Percentiles rank a stretch among this genome's conserved stretches.
Conservation (phyloP, 2,797 vertebrate species). For the Chromobotia macracanthus region DNA sequence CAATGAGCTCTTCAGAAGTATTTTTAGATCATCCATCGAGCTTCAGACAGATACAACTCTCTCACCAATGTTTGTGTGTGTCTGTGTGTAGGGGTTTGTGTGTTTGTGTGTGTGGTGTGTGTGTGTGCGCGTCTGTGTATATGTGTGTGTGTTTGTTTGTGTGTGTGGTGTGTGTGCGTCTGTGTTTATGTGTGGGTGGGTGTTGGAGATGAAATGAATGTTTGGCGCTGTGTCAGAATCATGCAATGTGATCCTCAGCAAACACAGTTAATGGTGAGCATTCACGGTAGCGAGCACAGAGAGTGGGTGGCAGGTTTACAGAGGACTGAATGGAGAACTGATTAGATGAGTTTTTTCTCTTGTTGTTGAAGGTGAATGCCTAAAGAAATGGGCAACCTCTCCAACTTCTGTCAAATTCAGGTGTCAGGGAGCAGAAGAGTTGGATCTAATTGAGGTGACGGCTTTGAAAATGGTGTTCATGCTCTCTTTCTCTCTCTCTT, state of each 20-base stretch:
- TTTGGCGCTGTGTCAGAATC: slow-evolving; percentile 52
- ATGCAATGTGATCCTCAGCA: slow-evolving; percentile 54
- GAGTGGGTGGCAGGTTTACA: slow-evolving; percentile 41
- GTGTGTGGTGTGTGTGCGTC: too few relatives aligned
- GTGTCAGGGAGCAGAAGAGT: slow-evolving; percentile 35
- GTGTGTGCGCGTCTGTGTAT: too few relatives aligned
- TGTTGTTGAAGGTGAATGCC: slow-evolving; percentile 24
- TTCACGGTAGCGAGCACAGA: slow-evolving; percentile 18
- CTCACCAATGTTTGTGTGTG: neutral
- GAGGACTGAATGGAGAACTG: slow-evolving; percentile 22
- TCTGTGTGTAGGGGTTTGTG: too few relatives aligned
- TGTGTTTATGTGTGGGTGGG: slow-evolving; percentile 25
- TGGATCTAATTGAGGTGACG: slow-evolving; percentile 28
- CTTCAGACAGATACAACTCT: slow-evolving; percentile 40
- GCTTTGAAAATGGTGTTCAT: slow-evolving; percentile 8
- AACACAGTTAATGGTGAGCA: slow-evolving; percentile 54
- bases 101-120: too few relatives aligned
- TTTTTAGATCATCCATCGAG: slow-evolving; percentile 69
- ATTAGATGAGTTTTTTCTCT: slow-evolving; percentile 14
- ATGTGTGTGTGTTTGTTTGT: too few relatives aligned
- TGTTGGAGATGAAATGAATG: slow-evolving; percentile 52
- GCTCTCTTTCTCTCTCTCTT: neutral
- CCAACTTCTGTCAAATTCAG: slow-evolving; percentile 39
- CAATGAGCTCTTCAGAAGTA: slow-evolving; percentile 64
- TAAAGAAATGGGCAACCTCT: slow-evolving; percentile 39